phyloP scores from a whole-genome alignment of 2,113 vertebrate species.

The Corydoras maculifer region DNA sequence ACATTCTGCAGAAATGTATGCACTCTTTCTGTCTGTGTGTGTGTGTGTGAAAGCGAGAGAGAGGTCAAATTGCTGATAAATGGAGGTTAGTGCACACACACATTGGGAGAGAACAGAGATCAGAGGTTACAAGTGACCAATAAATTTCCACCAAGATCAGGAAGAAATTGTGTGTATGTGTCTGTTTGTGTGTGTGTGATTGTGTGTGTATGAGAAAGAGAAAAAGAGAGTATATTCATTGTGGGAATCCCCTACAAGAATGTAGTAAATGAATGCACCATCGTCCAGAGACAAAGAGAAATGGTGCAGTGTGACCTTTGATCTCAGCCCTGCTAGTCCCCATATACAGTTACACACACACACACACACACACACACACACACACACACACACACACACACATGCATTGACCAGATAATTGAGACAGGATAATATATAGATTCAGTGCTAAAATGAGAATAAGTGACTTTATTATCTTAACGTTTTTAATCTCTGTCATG shows the following conservation, averaged over 20 bases:
- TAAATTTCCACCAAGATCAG: too few relatives aligned
- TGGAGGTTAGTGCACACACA: too few relatives aligned
- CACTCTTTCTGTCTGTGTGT: not conserved
- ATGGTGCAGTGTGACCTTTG: constrained; percentile 24
- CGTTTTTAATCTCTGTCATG: too few relatives aligned
- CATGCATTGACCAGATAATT: constrained; percentile 2
- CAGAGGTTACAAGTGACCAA: too few relatives aligned
- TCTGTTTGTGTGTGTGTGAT: not conserved
- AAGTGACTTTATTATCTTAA: too few relatives aligned
- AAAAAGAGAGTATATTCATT: constrained; percentile 19
- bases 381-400: constrained; percentile 17
- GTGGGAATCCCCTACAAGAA: not conserved
- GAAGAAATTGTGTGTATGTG: too few relatives aligned
- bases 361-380: constrained; percentile 14
- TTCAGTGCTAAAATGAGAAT: too few relatives aligned
- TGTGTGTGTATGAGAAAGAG: not conserved
- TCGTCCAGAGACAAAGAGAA: constrained; percentile 12
- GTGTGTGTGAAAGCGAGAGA: constrained; percentile 8
- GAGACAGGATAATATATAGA: not conserved
- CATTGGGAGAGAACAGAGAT: too few relatives aligned
- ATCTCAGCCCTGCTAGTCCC: constrained; percentile 16
- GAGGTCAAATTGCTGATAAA: not conserved
- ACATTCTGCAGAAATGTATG: not conserved
- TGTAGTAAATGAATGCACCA: constrained; percentile 21
- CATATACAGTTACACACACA: constrained; percentile 23